phyloP scores from a whole-genome alignment of 2,797 vertebrate species.

The Enteromius treurensis region DNA sequence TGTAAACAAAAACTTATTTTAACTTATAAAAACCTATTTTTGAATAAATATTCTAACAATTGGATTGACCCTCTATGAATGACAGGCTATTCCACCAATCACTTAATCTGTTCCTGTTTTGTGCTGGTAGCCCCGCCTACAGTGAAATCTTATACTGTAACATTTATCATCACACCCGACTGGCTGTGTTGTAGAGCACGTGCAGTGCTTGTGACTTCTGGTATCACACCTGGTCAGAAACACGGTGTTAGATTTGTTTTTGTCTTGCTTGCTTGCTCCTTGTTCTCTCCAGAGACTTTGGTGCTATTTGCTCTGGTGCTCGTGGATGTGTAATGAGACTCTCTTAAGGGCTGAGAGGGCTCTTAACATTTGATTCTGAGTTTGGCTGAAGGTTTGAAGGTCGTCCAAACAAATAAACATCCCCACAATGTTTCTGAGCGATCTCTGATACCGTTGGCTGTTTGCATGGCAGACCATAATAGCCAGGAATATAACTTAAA shows the following conservation, averaged over 20 bases:
- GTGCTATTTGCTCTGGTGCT: slow-evolving; percentile 17
- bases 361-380: slow-evolving; percentile 24
- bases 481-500: slow-evolving; percentile 41
- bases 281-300: slow-evolving; percentile 24
- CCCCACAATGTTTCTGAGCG: slow-evolving; percentile 32
- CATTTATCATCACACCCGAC: not conserved
- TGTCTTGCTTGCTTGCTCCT: slow-evolving; percentile 28
- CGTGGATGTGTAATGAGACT: not conserved
- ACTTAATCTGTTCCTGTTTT: not conserved
- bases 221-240: not conserved
- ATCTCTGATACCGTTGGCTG: slow-evolving; percentile 13
- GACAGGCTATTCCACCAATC: not conserved
- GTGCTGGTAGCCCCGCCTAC: not conserved
- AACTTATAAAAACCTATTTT: too few species aligned
- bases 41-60: not conserved
- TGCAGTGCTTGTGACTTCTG: not conserved
- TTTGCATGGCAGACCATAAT: slow-evolving; percentile 13
- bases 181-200: not conserved
- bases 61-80: not conserved
- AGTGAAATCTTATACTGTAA: not conserved
- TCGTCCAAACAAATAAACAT: slow-evolving; percentile 52
- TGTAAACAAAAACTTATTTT: too few species aligned
- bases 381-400: slow-evolving; percentile 18
- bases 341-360: slow-evolving; percentile 4
- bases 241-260: not conserved